phyloP scores from a whole-genome alignment of 2,888 invertebrate genomes.

The Psylliodes chrysocephalus region DNA sequence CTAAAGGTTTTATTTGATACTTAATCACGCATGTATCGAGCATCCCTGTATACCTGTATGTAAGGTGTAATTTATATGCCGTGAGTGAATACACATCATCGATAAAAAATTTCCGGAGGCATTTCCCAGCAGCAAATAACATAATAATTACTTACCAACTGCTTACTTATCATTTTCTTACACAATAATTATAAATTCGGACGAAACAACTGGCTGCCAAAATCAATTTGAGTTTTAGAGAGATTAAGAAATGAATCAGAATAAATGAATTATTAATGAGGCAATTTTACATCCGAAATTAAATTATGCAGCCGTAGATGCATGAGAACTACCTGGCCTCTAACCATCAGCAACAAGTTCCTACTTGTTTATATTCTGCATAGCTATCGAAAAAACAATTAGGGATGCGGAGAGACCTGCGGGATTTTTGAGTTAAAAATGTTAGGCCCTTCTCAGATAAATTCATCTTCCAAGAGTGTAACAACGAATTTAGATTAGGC shows the following conservation, averaged over 20 bases:
- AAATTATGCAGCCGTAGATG: slow-evolving; percentile 31
- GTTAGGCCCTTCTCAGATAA: slow-evolving; percentile 11
- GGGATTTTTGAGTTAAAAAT: slow-evolving; percentile 19
- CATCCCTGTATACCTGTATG: too few relatives aligned
- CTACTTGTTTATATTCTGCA: slow-evolving; percentile 25
- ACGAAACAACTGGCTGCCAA: slow-evolving; percentile 34
- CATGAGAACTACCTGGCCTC: slow-evolving; percentile 35
- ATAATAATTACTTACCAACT: slow-evolving; percentile 13
- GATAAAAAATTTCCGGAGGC: too few relatives aligned
- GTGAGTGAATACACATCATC: not conserved
- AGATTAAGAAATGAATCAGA: slow-evolving; percentile 40
- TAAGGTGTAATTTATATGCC: too few relatives aligned
- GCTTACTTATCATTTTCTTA: slow-evolving; percentile 26
- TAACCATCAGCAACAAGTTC: slow-evolving; percentile 30
- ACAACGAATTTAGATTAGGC: slow-evolving; percentile 21
- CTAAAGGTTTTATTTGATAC: too few relatives aligned
- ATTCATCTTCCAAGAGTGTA: slow-evolving; percentile 18
- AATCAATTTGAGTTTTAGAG: slow-evolving; percentile 36
- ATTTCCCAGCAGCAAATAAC: not conserved
- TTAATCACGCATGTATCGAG: too few relatives aligned
- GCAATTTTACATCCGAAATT: slow-evolving; percentile 36
- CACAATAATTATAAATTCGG: slow-evolving; percentile 34
- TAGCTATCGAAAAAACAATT: slow-evolving; percentile 29
- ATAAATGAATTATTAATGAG: slow-evolving; percentile 40
- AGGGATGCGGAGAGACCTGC: slow-evolving; percentile 14